These are phyloP conservation scores for Stichodactyla mertensii DNA, from an alignment of 64 coral and sea anemone genomes.

Conservation along the genomic window DNA sequence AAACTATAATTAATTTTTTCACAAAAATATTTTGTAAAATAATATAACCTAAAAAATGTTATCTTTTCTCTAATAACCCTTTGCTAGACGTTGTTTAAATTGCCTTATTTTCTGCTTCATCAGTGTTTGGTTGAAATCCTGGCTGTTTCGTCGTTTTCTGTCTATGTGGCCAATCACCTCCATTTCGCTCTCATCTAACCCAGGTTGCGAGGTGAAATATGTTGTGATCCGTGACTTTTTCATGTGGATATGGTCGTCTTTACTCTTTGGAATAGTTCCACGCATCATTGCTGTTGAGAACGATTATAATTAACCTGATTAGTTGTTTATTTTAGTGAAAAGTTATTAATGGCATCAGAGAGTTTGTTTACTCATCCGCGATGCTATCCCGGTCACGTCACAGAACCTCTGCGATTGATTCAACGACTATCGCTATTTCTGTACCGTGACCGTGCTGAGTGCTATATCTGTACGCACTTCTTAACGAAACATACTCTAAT, in stretches of 20 bases:
- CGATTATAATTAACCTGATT: not conserved
- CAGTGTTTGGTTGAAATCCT: not conserved
- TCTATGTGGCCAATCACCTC: slow-evolving; percentile 57
- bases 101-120: slow-evolving; percentile 4
- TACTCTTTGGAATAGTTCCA: not conserved
- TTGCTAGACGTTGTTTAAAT: slow-evolving; percentile 15
- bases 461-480: no score
- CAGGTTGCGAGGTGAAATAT: slow-evolving; percentile 26
- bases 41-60: slow-evolving; percentile 22
- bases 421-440: no score
- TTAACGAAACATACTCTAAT: no score
- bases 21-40: slow-evolving; percentile 18
- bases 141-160: slow-evolving; percentile 29
- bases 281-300: not conserved
- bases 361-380: not conserved
- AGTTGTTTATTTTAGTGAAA: not conserved
- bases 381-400: no score
- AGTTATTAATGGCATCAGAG: not conserved
- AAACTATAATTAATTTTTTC: not conserved
- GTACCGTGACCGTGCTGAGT: no score
- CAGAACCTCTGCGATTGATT: no score
- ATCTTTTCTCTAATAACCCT: not conserved
- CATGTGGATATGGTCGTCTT: not conserved
- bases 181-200: slow-evolving; percentile 49
- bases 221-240: slow-evolving; percentile 17